Percentiles rank a stretch among this genome's conserved stretches.
Conservation (phyloP, 2,888 invertebrate genomes). For the Buathra laborator region DNA sequence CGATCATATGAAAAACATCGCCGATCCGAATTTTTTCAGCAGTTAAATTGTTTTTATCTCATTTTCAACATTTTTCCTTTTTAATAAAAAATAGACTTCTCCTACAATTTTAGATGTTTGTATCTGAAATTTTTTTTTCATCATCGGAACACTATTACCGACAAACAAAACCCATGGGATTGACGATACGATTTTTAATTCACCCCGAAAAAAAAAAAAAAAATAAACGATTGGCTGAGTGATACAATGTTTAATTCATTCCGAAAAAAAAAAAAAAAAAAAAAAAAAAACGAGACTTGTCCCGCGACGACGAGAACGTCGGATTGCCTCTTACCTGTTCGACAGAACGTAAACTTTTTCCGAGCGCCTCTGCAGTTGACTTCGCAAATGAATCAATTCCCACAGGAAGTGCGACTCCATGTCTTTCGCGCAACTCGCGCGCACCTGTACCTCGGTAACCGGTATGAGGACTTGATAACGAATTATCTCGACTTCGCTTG, state of each 20-base stretch:
- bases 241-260: background rate
- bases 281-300: background rate
- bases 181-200: background rate
- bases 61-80: too few species aligned
- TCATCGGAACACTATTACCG: too few species aligned
- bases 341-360: slow-evolving; percentile 99
- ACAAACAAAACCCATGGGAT: too few species aligned
- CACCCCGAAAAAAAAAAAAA: background rate
- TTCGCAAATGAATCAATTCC: slow-evolving; percentile 98
- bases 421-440: slow-evolving; percentile 97
- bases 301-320: too few species aligned
- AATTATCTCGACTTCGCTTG: slow-evolving; percentile 97
- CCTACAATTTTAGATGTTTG: too few species aligned
- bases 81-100: too few species aligned
- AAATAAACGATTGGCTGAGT: background rate
- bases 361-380: slow-evolving; percentile 96
- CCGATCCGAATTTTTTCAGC: too few species aligned
- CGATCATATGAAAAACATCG: too few species aligned
- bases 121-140: too few species aligned
- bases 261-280: background rate
- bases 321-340: slow-evolving; percentile 89
- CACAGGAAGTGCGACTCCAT: slow-evolving; percentile 98
- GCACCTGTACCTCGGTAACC: slow-evolving; percentile 98
- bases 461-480: slow-evolving; percentile 98
- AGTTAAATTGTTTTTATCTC: too few species aligned